phyloP scores from a whole-genome alignment of 2,113 vertebrate genomes.

The Gasterosteus nipponicus region DNA sequence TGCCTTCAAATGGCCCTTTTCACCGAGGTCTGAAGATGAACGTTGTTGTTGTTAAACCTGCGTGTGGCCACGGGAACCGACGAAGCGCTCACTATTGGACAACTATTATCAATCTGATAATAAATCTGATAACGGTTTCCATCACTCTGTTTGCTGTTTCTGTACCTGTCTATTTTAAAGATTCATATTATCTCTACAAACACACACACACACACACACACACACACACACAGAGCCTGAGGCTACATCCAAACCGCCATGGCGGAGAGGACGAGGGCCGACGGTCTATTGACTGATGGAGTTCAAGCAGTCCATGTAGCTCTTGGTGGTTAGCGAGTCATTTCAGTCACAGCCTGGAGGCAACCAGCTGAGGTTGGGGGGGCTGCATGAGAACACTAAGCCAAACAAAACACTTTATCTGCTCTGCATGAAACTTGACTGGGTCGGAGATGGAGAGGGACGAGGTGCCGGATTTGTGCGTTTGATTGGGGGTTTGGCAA shows the following conservation, averaged over 20 bases:
- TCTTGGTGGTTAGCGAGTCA: conserved; percentile 65
- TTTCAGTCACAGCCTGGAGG: conserved; percentile 65
- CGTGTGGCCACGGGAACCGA: conserved; percentile 26
- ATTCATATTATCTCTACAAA: conserved; percentile 37
- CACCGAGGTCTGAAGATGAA: conserved; percentile 16
- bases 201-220: conserved; percentile 18
- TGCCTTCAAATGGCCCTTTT: conserved; percentile 19
- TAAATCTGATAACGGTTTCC: conserved; percentile 50
- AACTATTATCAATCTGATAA: conserved; percentile 51
- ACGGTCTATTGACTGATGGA: conserved; percentile 68
- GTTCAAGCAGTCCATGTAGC: conserved; percentile 61
- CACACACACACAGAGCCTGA: conserved; percentile 40
- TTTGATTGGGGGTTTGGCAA: conserved; percentile 14
- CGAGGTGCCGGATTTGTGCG: conserved; percentile 4
- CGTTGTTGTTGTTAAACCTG: conserved; percentile 1
- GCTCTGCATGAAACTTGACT: conserved; percentile 27
- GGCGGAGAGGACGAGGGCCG: conserved; percentile 49
- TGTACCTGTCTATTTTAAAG: conserved; percentile 1
- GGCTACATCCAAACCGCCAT: conserved; percentile 65
- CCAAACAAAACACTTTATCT: conserved; percentile 38
- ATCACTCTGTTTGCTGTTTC: conserved; percentile 15
- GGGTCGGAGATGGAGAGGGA: conserved; percentile 13
- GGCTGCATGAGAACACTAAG: conserved; percentile 20
- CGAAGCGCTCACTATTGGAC: conserved; percentile 26
- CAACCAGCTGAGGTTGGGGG: conserved; percentile 30